Evolutionary conservation across 2,113 vertebrate genomes (phyloP), one percentile per base, ranked within the genome.

Genomic region (Hirundichthys speculiger): DNA sequence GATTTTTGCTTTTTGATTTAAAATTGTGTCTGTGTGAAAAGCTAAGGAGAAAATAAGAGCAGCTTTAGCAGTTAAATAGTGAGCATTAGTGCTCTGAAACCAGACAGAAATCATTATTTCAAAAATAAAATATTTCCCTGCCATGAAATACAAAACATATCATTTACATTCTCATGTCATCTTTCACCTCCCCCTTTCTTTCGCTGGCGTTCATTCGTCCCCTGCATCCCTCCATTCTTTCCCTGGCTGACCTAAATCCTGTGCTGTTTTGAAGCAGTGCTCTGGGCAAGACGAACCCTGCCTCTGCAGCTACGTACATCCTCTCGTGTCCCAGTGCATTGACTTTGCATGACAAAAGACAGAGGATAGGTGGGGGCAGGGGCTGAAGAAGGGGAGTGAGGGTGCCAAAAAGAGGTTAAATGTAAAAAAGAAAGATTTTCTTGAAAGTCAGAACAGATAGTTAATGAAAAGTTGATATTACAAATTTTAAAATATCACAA

Each of bases 221-320:
- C 30, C 42, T 53, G 81, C 80, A 82, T 76, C 82, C 82, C 58
- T 79, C 73, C 69, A 69, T 86, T 66, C 82, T 69, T 74, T 85
- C 55, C 67, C 80, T 84, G 77, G 81, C 64, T 92, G 91, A 93
- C 91, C 90, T 90, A 90, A 87, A 92, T 92, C 82, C 77, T 74
- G 63, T 56, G 57, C 82, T 75, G 75, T 83, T 86, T 84, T 75
- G 74, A 69, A 84, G 84, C 75, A 63, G 45, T 69, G 67, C 79
- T 87, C 77, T 82, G 84, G 84, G 84, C 63, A 47, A 84, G 75
- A 74, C 68, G 64, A 79, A 85, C 67, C 82, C 73, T 85, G 71
- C 83, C 69, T 84, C 66, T 66, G 52, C 64, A 66, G 64, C 71
- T 73, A 75, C 83, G 79, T 80, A 64, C 57, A 82, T 73, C 70